Evolutionary conservation across 2,113 vertebrate species (phyloP).

Genomic region (Spea multiplicata): DNA sequence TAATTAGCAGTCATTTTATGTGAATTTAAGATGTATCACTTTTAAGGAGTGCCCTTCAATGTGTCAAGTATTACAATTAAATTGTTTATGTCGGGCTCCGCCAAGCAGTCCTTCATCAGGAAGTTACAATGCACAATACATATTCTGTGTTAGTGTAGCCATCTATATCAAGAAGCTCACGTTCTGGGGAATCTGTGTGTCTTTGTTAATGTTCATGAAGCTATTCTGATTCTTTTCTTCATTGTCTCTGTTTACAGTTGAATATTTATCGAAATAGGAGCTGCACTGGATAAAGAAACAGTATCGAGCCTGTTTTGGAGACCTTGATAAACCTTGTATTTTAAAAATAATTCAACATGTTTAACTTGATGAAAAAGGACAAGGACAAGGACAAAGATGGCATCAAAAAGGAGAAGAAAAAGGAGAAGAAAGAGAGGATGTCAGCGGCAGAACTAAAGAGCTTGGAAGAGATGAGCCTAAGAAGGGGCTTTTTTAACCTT

Average conservation of each 20-base stretch:
- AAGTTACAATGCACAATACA: background rate
- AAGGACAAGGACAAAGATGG: slow-evolving; percentile 86
- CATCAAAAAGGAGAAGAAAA: slow-evolving; percentile 83
- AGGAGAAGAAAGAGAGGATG: slow-evolving; percentile 95
- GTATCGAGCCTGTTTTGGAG: background rate
- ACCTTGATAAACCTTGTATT: background rate
- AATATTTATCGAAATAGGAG: slow-evolving; percentile 32
- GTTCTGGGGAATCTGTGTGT: background rate
- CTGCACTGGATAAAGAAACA: slow-evolving; percentile 2
- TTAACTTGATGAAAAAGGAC: slow-evolving; percentile 90
- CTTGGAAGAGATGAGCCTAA: slow-evolving; percentile 91
- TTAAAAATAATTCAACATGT: slow-evolving; percentile 62
- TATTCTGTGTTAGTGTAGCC: background rate
- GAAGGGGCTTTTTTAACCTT: slow-evolving; percentile 89
- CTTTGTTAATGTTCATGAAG: slow-evolving; percentile 14
- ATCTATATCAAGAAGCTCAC: background rate
- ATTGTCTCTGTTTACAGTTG: slow-evolving; percentile 19
- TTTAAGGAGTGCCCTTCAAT: background rate
- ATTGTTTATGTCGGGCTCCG: background rate
- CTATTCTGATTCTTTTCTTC: slow-evolving; percentile 23
- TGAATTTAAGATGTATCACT: background rate
- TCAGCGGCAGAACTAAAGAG: slow-evolving; percentile 87
- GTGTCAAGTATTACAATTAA: background rate
- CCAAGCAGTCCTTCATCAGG: background rate
- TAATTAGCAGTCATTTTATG: background rate